Evolutionary conservation across 2,888 invertebrate species (phyloP).

Genomic region (Mechanitis messenoides): DNA sequence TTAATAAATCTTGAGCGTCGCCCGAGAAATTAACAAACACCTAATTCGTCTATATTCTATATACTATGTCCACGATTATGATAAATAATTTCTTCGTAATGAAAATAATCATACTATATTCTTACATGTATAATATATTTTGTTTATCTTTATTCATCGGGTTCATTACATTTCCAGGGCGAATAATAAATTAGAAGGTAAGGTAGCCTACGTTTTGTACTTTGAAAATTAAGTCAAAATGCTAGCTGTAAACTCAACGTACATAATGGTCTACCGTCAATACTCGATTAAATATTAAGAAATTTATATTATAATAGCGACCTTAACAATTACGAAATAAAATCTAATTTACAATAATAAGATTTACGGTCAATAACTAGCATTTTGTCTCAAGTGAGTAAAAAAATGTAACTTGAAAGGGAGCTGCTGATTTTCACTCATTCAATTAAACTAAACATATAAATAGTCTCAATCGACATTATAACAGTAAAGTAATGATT

Average conservation of each 20-base stretch:
- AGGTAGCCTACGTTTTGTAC: constrained; percentile 70
- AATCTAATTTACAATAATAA: not conserved
- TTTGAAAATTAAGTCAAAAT: constrained; percentile 62
- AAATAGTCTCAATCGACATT: constrained; percentile 58
- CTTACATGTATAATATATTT: constrained; percentile 61
- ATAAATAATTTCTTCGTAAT: constrained; percentile 65
- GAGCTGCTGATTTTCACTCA: constrained; percentile 63
- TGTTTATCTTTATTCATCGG: constrained; percentile 53
- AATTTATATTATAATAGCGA: not conserved
- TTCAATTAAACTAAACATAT: constrained; percentile 63
- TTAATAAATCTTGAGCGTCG: constrained; percentile 29
- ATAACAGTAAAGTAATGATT: constrained; percentile 40
- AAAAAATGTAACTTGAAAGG: constrained; percentile 42
- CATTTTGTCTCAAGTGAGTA: constrained; percentile 31
- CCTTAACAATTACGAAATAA: not conserved
- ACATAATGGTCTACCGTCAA: constrained; percentile 5
- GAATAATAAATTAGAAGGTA: constrained; percentile 46
- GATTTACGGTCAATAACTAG: constrained; percentile 22
- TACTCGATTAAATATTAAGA: constrained; percentile 7
- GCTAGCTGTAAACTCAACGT: constrained; percentile 29
- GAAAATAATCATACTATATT: constrained; percentile 60
- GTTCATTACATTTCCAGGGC: constrained; percentile 54
- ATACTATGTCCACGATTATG: constrained; percentile 56
- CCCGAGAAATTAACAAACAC: constrained; percentile 41
- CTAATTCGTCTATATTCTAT: constrained; percentile 47